Conservation (phyloP, 2,888 invertebrate genomes). For the Cosmia pyralina region DNA sequence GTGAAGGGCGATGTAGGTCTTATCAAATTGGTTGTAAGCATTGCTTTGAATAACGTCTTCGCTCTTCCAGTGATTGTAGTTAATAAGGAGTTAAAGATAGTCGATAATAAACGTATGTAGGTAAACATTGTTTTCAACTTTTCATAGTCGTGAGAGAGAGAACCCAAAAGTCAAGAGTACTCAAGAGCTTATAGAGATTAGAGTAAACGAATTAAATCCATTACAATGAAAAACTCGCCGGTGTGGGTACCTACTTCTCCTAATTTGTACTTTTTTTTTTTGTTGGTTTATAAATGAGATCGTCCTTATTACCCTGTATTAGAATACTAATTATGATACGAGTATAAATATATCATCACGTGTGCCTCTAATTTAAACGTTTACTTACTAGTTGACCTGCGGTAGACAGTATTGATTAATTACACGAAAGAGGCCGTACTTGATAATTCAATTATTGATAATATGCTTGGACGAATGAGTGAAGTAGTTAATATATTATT, state of each 20-base stretch:
- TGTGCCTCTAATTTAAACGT: neutral
- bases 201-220: no score
- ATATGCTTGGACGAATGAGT: constrained; percentile 34
- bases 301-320: neutral
- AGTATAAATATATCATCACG: no score
- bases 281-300: neutral
- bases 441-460: constrained; percentile 50
- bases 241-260: no score
- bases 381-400: constrained; percentile 50
- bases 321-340: no score
- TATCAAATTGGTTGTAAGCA: neutral
- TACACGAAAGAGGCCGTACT: constrained; percentile 46
- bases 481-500: constrained; percentile 46
- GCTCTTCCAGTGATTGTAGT: neutral
- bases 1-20: no score
- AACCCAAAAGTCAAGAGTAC: no score
- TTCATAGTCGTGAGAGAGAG: no score
- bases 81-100: neutral
- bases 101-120: no score
- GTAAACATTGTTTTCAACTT: no score
- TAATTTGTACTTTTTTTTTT: no score
- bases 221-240: no score
- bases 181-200: no score
- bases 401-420: constrained; percentile 61
- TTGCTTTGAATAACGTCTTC: neutral